Conservation (phyloP, 2,888 invertebrate genomes). For the Eumacrocentrus americanus region DNA sequence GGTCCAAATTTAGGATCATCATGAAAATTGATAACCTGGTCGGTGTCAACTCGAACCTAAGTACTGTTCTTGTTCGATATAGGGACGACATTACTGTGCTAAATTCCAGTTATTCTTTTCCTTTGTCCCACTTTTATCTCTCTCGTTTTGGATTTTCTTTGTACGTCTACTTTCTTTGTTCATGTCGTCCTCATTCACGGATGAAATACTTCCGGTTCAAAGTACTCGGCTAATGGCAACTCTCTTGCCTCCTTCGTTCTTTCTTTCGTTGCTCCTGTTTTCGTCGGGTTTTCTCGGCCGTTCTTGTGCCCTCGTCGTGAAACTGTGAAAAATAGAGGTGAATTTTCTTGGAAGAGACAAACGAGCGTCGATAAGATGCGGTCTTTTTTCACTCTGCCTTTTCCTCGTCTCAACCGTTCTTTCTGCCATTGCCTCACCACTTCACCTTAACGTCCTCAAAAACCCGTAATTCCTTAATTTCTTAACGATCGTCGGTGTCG, state of each 20-base stretch:
- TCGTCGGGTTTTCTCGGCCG: conserved; percentile 19
- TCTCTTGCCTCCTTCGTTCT: neutral
- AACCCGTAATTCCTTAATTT: conserved; percentile 41
- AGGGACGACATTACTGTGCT: too few species aligned
- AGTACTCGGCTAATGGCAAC: neutral
- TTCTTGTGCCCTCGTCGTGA: conserved; percentile 27
- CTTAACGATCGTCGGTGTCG: conserved; percentile 39
- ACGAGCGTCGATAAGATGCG: conserved; percentile 35
- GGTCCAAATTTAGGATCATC: too few species aligned
- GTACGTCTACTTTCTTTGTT: conserved; percentile 9
- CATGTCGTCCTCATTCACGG: neutral
- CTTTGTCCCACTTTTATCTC: neutral
- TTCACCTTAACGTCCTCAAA: conserved; percentile 17
- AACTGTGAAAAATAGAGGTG: conserved; percentile 33
- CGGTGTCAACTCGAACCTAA: too few species aligned
- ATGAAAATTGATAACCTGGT: too few species aligned
- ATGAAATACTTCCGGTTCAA: neutral
- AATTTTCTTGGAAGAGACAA: conserved; percentile 33
- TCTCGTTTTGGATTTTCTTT: neutral
- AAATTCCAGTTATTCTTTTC: neutral
- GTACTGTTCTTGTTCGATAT: too few species aligned
- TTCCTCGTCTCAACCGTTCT: conserved; percentile 21
- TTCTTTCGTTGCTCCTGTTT: conserved; percentile 24
- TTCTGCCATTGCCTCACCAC: conserved; percentile 12
- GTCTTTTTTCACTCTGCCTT: conserved; percentile 26